phyloP scores from a whole-genome alignment of 2,797 vertebrate species.

The Karalla daura region DNA sequence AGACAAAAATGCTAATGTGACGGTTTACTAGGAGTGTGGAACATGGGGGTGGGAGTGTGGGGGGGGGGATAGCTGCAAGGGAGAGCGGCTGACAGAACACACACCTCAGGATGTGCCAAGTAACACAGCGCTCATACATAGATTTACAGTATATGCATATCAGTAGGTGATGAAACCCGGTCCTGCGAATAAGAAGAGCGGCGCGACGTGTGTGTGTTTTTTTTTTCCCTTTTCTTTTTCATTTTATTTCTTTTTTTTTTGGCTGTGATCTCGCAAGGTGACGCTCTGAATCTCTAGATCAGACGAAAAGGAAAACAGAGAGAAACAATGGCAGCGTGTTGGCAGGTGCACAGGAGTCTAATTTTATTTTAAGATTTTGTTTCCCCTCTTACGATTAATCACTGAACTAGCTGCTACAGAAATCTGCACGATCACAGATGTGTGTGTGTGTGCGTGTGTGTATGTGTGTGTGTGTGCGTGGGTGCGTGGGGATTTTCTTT shows the following conservation, averaged over 20 bases:
- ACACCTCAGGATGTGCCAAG: slow-evolving; percentile 82
- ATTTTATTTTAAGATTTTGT: slow-evolving; percentile 20
- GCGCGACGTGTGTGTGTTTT: slow-evolving; percentile 21
- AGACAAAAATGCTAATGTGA: slow-evolving; percentile 73
- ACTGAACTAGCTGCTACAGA: slow-evolving; percentile 9
- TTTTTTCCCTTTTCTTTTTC: too few species aligned
- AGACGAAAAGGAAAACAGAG: slow-evolving; percentile 46
- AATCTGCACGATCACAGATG: slow-evolving; percentile 4
- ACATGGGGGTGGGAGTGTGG: not conserved
- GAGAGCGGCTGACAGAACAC: slow-evolving; percentile 82
- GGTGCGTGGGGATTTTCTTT: not conserved
- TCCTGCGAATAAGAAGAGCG: slow-evolving; percentile 20
- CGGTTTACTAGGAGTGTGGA: slow-evolving; percentile 64
- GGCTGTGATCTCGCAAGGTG: slow-evolving; percentile 35
- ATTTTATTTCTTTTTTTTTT: too few species aligned
- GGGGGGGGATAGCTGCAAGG: slow-evolving; percentile 46
- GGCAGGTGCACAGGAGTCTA: not conserved
- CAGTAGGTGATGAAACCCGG: slow-evolving; percentile 50
- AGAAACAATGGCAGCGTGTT: slow-evolving; percentile 6
- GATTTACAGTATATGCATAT: slow-evolving; percentile 53
- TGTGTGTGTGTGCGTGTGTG: too few species aligned
- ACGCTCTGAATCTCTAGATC: slow-evolving; percentile 45
- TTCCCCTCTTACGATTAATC: slow-evolving; percentile 6
- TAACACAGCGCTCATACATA: slow-evolving; percentile 21
- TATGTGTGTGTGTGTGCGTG: too few species aligned